Percentiles rank a stretch among this genome's conserved stretches.
Conservation (phyloP, 2,797 vertebrate species). For the Xenops minutus region DNA sequence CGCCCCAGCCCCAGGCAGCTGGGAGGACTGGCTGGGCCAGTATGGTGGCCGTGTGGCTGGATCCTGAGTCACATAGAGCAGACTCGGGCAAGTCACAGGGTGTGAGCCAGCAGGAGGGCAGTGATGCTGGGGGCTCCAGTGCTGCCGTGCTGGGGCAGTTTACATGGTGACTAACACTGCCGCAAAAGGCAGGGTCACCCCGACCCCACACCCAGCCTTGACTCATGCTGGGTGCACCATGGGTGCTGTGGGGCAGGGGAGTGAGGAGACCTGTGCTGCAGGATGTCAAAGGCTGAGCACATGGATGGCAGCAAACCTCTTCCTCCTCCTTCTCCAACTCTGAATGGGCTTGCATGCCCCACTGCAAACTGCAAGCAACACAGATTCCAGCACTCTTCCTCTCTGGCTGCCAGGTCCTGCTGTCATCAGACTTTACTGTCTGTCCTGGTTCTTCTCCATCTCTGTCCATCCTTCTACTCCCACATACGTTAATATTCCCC, state of each 20-base stretch:
- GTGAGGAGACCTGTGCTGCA: background rate
- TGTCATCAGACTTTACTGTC: background rate
- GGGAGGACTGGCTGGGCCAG: conserved; percentile 26
- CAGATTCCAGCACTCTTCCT: background rate
- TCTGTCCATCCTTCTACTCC: background rate
- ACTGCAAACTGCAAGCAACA: background rate
- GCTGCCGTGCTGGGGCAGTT: background rate
- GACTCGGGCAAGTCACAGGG: background rate
- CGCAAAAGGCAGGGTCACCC: background rate
- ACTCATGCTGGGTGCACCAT: conserved; percentile 27
- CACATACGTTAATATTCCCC: background rate
- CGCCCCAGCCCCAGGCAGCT: background rate
- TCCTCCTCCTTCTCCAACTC: background rate
- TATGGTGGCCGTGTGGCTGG: background rate
- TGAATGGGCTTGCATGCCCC: background rate
- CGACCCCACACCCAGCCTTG: conserved; percentile 16
- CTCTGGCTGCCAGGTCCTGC: background rate
- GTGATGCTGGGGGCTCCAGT: conserved; percentile 2
- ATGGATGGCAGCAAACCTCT: background rate
- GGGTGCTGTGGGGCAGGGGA: background rate
- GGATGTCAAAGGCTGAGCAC: background rate
- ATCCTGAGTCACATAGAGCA: conserved; percentile 21
- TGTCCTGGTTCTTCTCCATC: background rate
- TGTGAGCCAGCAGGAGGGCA: background rate
- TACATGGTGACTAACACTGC: background rate